A percentile compares a stretch with the other conserved stretches of the same genome.
Conservation (phyloP, 2,797 vertebrate genomes). For the Sebastes baramenuke region DNA sequence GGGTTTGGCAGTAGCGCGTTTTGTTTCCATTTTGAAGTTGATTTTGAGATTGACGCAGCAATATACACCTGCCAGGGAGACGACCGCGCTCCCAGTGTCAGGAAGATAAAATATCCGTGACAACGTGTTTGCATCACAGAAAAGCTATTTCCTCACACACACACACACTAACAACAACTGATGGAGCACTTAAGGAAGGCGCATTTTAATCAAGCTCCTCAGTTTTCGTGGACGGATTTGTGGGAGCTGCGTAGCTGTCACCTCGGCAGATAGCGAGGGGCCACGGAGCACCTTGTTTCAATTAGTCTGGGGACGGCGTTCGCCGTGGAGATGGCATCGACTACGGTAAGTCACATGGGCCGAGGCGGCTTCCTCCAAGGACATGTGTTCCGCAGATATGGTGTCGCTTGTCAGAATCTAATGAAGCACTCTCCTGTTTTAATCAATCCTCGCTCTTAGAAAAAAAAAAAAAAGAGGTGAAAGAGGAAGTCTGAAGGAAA, state of each 20-base stretch:
- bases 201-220: constrained; percentile 66
- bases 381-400: constrained; percentile 66
- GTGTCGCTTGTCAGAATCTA: constrained; percentile 73
- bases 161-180: constrained; percentile 25
- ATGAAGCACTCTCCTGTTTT: constrained; percentile 72
- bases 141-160: constrained; percentile 54
- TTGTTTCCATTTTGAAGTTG: constrained; percentile 44
- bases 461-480: constrained; percentile 25
- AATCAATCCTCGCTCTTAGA: constrained; percentile 62
- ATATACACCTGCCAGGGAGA: constrained; percentile 47
- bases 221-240: constrained; percentile 55
- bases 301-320: constrained; percentile 67
- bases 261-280: constrained; percentile 48
- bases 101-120: constrained; percentile 58
- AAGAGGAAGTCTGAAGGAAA: constrained; percentile 33
- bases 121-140: constrained; percentile 57
- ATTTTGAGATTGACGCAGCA: constrained; percentile 51
- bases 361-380: constrained; percentile 47
- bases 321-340: constrained; percentile 53
- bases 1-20: constrained; percentile 2
- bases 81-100: constrained; percentile 24
- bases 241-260: constrained; percentile 54
- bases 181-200: constrained; percentile 57
- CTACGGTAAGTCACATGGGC: constrained; percentile 37
- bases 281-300: constrained; percentile 73